Evolutionary conservation across 2,113 vertebrate species (phyloP), one percentile per base, ranked within the genome.

Genomic region (Anser cygnoides): DNA sequence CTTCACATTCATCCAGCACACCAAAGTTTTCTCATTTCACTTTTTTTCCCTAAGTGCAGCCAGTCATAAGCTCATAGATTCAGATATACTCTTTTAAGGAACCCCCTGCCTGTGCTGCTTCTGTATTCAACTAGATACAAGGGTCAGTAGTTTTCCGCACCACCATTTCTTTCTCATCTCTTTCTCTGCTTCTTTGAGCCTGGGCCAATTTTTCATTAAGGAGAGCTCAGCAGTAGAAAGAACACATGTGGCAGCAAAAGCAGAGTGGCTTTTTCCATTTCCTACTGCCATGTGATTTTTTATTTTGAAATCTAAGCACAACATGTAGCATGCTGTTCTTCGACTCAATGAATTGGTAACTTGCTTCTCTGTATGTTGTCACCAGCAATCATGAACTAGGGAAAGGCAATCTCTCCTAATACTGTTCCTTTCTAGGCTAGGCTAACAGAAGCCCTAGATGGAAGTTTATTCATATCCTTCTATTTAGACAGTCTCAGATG

Each of bases 321-420:
- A 61, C 61, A 9, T 14, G 54, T 49, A 37, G 52, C 70, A 3
- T 22, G 43, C 63, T 84, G 79, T 22, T 84, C 87, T 83, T 94
- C 70, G 59, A 39, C 84, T 63, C 91, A 18, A 39, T 84, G 89
- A 62, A 54, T 82, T 87, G 84, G 70, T 91, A 83, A 72, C 79
- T 80, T 84, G 82, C 67, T 89, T 89, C 87, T 93, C 90, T 86
- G 68, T 90, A 3, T 86, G 76, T 57, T 92, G 87, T 95, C 91
- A 39, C 68, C 76, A 65, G 84, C 79, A 94, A 74, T 91, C 93
- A 66, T 8, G 9, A 88, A 17, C 39, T 52, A 71, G 46, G 49
- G 29, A 93, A 92, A 89, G 25, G 52, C 66, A 94, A 74, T 83
- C 43, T 76, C 71, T 81, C 23, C 78, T 78, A 83, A 25, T 6